Evolutionary conservation across 2,797 vertebrate species (phyloP).

Genomic region (Crocodylus rhombifer): DNA sequence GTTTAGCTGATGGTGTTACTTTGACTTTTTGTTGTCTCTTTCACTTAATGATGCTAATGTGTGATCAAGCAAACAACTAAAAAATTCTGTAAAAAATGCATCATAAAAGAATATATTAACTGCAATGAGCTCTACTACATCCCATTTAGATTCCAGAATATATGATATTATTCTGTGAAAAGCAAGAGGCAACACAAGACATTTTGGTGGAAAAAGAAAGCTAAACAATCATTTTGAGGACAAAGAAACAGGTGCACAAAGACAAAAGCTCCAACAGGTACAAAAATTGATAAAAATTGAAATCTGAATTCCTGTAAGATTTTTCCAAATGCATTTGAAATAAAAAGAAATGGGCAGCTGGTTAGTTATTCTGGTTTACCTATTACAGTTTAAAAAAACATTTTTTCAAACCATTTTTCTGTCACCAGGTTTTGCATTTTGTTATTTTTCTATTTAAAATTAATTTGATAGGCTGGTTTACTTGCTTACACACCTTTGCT

Average conservation of each 20-base stretch:
- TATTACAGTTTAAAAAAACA: neutral
- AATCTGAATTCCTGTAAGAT: neutral
- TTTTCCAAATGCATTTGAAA: conserved; percentile 8
- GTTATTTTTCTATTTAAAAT: too few relatives aligned
- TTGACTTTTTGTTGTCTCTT: neutral
- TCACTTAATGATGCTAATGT: neutral
- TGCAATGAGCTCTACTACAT: neutral
- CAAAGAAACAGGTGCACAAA: conserved; percentile 21
- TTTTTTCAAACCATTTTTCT: neutral
- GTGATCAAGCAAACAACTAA: neutral
- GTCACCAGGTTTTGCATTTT: too few relatives aligned
- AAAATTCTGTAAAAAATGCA: neutral
- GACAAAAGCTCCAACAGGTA: conserved; percentile 16
- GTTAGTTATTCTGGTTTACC: neutral
- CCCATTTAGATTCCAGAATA: neutral
- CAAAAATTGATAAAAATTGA: conserved; percentile 11
- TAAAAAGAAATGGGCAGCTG: neutral
- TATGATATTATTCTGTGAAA: conserved; percentile 16
- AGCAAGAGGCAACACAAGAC: neutral
- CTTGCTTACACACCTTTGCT: neutral
- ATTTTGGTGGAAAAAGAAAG: neutral
- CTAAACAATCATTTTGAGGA: neutral
- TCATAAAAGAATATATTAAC: neutral
- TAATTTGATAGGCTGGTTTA: neutral
- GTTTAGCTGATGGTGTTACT: neutral